Conservation (phyloP, 2,113 vertebrate species). For the Chionis minor region DNA sequence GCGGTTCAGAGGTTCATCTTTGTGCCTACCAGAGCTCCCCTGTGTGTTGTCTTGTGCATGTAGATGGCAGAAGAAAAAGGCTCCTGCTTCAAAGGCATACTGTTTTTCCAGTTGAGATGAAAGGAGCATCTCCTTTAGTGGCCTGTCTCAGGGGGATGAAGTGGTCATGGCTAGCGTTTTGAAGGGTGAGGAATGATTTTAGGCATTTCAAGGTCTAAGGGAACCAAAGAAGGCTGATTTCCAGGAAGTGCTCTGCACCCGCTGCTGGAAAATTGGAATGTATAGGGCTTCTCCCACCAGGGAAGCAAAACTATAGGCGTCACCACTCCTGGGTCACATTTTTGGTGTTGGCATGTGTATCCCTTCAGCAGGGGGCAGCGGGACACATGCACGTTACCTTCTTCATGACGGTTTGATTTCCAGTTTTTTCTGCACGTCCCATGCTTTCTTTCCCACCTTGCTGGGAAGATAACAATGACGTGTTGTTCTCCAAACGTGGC, state of each 20-base stretch:
- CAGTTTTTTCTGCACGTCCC: neutral
- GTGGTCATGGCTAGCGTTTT: neutral
- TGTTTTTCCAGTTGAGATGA: neutral
- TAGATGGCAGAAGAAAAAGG: neutral
- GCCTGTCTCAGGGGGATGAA: neutral
- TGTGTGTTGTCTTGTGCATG: neutral
- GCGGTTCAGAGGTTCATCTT: neutral
- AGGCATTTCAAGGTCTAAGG: neutral
- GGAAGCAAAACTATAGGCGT: neutral
- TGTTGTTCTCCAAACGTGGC: neutral
- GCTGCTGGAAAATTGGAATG: neutral
- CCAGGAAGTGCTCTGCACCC: fast-evolving
- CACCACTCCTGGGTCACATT: neutral
- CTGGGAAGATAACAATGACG: neutral
- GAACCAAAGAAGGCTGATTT: neutral
- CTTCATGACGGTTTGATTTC: neutral
- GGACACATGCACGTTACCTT: neutral
- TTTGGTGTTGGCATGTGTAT: neutral
- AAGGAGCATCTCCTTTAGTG: neutral
- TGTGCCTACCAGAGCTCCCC: neutral
- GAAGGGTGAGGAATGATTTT: neutral
- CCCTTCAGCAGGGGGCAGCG: neutral
- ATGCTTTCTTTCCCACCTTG: neutral
- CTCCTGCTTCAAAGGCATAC: neutral
- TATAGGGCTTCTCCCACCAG: fast-evolving